Percentiles rank a stretch among this genome's conserved stretches.
phyloP scores from a whole-genome alignment of 2,113 vertebrate genomes.

The Tenebrosternarchus preto region DNA sequence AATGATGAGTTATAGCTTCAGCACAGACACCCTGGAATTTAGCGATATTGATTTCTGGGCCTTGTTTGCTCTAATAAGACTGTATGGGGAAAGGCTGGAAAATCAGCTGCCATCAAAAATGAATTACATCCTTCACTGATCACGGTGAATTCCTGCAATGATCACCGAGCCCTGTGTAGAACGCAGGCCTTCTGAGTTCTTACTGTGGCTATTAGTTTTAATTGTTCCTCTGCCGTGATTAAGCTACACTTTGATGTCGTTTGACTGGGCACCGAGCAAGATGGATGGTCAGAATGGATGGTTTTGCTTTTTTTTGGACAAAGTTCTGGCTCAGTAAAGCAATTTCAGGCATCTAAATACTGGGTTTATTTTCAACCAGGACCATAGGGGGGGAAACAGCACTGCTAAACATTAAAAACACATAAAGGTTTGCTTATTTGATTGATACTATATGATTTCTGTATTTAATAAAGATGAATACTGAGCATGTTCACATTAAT shows the following conservation, averaged over 20 bases:
- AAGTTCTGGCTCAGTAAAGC: not conserved
- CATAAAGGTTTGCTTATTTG: not conserved
- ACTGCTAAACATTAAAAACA: too few species aligned
- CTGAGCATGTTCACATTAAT: too few species aligned
- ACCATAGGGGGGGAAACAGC: too few species aligned
- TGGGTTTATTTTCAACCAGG: not conserved
- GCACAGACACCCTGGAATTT: slow-evolving; percentile 38
- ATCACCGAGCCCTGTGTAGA: slow-evolving; percentile 58
- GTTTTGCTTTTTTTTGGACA: slow-evolving; percentile 2
- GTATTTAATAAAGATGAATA: not conserved
- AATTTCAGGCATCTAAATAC: not conserved
- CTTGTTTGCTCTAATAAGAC: slow-evolving; percentile 59
- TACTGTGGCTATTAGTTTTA: slow-evolving; percentile 69
- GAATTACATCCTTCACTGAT: slow-evolving; percentile 67
- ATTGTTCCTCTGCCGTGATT: slow-evolving; percentile 71
- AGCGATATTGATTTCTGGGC: slow-evolving; percentile 55
- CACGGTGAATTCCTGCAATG: slow-evolving; percentile 59
- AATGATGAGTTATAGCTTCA: slow-evolving; percentile 34
- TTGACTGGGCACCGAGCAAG: slow-evolving; percentile 69
- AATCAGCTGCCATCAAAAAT: slow-evolving; percentile 61
- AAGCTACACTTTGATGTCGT: slow-evolving; percentile 67
- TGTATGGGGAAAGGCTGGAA: slow-evolving; percentile 49
- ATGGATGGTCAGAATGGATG: slow-evolving; percentile 66
- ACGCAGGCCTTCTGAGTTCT: slow-evolving; percentile 57
- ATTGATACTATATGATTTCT: not conserved